Conservation (phyloP, 2,888 invertebrate species). For the Epirrhoe tristata region DNA sequence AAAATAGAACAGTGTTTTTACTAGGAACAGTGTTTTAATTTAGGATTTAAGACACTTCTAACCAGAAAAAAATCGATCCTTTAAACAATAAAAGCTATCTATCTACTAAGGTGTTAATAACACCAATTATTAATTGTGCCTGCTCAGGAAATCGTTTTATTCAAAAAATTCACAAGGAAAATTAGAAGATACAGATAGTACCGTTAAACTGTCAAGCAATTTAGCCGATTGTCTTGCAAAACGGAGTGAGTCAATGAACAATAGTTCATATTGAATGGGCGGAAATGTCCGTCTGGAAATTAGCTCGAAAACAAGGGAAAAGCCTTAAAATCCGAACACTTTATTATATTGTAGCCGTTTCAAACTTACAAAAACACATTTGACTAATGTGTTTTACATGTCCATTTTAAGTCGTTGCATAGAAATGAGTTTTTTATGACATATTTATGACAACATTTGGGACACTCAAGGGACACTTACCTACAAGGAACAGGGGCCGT, state of each 20-base stretch:
- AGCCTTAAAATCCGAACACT: slow-evolving; percentile 75
- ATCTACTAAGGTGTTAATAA: not conserved
- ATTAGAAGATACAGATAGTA: slow-evolving; percentile 47
- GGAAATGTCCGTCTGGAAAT: slow-evolving; percentile 83
- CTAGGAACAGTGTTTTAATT: no score
- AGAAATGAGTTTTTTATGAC: slow-evolving; percentile 33
- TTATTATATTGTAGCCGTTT: slow-evolving; percentile 80
- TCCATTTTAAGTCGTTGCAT: slow-evolving; percentile 47
- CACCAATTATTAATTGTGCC: not conserved
- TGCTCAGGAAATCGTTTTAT: slow-evolving; percentile 15
- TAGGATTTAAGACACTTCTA: no score
- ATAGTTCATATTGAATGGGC: slow-evolving; percentile 85
- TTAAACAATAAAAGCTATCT: no score
- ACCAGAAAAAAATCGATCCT: no score
- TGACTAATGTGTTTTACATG: slow-evolving; percentile 75
- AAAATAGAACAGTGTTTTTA: no score
- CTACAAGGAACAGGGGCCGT: not conserved
- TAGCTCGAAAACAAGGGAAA: slow-evolving; percentile 82
- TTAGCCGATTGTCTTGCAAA: slow-evolving; percentile 80
- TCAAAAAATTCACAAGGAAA: slow-evolving; percentile 32
- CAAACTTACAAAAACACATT: slow-evolving; percentile 64
- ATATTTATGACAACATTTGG: slow-evolving; percentile 26
- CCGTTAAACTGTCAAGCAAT: slow-evolving; percentile 72
- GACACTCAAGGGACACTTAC: slow-evolving; percentile 7
- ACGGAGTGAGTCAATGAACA: slow-evolving; percentile 79